Conservation (phyloP, 2,113 vertebrate genomes). For the Formicarius rufipectus region DNA sequence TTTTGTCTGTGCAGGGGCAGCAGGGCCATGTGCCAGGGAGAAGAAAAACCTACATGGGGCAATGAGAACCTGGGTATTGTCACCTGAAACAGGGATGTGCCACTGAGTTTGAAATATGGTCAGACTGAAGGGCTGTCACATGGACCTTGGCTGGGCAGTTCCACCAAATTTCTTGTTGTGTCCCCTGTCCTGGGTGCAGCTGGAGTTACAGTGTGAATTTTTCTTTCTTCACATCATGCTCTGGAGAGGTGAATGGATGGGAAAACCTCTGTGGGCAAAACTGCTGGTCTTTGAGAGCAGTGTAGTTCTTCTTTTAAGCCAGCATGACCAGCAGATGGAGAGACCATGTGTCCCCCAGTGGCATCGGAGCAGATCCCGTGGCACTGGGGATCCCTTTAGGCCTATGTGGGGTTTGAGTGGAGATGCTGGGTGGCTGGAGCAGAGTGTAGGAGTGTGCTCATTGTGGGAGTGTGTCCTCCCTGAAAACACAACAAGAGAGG, state of each 20-base stretch:
- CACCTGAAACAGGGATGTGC: not conserved
- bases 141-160: not conserved
- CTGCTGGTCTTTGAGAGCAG: not conserved
- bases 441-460: not conserved
- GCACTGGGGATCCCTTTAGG: not conserved
- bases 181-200: not conserved
- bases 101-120: not conserved
- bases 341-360: not conserved
- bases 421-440: not conserved
- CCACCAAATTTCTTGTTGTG: not conserved
- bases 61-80: not conserved
- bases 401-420: not conserved
- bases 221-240: not conserved
- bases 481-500: not conserved
- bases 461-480: accelerated
- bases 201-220: not conserved
- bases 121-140: not conserved
- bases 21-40: not conserved
- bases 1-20: not conserved
- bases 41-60: accelerated
- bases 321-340: not conserved
- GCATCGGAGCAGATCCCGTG: not conserved
- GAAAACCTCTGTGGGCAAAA: not conserved
- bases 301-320: not conserved
- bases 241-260: not conserved